These are phyloP conservation scores for Sphecodes monilicornis DNA, from an alignment of 2,888 invertebrate species.

Conservation along the genomic window DNA sequence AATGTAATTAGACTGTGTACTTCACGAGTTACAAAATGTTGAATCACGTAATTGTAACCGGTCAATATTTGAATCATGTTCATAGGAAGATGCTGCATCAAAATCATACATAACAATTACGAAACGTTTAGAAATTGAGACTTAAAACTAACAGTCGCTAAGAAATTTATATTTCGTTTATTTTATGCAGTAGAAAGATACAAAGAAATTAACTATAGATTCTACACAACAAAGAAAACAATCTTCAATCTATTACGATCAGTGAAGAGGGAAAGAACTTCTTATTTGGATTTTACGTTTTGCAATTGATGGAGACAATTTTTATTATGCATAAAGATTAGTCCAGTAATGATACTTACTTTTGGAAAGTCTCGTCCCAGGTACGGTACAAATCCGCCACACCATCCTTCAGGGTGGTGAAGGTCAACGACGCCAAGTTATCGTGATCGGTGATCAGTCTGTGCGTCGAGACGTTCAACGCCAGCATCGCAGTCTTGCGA, in stretches of 20 bases:
- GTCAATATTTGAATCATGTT: too few species aligned
- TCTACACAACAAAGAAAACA: neutral
- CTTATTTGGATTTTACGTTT: neutral
- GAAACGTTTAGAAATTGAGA: too few species aligned
- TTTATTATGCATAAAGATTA: neutral
- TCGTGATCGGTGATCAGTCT: slow-evolving; percentile 86
- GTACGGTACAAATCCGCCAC: slow-evolving; percentile 88
- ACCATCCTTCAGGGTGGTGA: slow-evolving; percentile 87
- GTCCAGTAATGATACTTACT: slow-evolving; percentile 85
- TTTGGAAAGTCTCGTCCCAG: slow-evolving; percentile 90
- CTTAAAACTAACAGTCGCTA: too few species aligned
- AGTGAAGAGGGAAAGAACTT: neutral
- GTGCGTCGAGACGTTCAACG: slow-evolving; percentile 87
- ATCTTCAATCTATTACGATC: neutral
- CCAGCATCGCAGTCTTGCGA: slow-evolving; percentile 85
- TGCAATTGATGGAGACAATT: neutral
- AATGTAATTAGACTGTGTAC: too few species aligned
- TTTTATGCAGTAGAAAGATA: too few species aligned
- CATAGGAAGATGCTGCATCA: too few species aligned
- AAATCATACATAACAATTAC: too few species aligned
- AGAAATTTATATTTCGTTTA: too few species aligned
- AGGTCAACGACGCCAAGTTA: slow-evolving; percentile 84
- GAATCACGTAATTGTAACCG: too few species aligned
- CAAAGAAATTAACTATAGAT: too few species aligned
- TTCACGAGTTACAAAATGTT: too few species aligned